Percentiles rank a stretch among this genome's conserved stretches.
Conservation (phyloP, 2,113 vertebrate species). For the Odontophorus gujanensis region DNA sequence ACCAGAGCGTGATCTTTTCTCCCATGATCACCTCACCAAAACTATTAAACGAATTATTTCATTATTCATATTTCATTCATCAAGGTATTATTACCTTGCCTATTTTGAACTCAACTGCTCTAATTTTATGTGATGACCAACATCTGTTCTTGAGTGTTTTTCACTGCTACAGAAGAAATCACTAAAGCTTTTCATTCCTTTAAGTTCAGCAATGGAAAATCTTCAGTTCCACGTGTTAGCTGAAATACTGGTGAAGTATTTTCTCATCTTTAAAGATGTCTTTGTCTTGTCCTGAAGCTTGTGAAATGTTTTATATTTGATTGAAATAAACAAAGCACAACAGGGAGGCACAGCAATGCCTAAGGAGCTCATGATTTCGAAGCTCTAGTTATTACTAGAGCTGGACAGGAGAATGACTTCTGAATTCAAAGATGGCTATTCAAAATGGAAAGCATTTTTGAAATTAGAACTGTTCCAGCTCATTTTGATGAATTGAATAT, state of each 20-base stretch:
- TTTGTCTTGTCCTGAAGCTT: constrained; percentile 28
- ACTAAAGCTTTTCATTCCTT: constrained; percentile 19
- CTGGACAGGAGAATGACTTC: neutral
- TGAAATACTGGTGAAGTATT: neutral
- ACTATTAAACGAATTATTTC: neutral
- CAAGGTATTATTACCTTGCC: neutral
- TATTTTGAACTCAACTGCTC: constrained; percentile 29
- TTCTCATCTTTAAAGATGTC: constrained; percentile 2
- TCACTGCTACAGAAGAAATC: constrained; percentile 40
- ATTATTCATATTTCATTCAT: neutral
- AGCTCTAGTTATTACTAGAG: neutral
- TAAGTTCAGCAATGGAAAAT: constrained; percentile 26
- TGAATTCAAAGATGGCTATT: constrained; percentile 13
- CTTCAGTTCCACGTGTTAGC: constrained; percentile 2
- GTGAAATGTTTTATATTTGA: constrained; percentile 18
- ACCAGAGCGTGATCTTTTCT: neutral
- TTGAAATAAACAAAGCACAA: constrained; percentile 35
- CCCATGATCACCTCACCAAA: neutral
- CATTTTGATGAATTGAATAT: neutral
- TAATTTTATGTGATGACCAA: constrained; percentile 1
- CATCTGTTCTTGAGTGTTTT: constrained; percentile 30
- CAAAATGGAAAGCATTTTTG: constrained; percentile 25
- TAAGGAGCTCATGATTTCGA: constrained; percentile 19
- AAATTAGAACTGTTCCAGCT: neutral
- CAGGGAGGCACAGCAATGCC: constrained; percentile 30